These are phyloP conservation scores for Chrysogorgia sp. DNA, from an alignment of 92 coral and sea anemone species.

Conservation along the genomic window DNA sequence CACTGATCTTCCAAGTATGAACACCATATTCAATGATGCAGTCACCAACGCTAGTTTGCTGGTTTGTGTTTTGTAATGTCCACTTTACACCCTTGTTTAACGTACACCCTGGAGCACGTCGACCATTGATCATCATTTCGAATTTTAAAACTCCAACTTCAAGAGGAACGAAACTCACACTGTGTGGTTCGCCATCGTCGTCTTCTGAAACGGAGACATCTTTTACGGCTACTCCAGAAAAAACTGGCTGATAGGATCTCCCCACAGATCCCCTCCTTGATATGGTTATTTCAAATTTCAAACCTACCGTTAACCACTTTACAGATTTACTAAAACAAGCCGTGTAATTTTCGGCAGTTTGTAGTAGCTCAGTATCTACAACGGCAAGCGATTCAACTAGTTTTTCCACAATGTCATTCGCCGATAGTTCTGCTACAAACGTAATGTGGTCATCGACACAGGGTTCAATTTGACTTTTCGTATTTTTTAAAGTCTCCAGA, in stretches of 20 bases:
- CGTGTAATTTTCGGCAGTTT: not conserved
- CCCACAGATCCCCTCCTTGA: not conserved
- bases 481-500: constrained; percentile 39
- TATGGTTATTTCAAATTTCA: not conserved
- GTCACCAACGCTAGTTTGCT: not conserved
- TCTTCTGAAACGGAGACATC: constrained; percentile 6
- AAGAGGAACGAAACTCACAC: constrained; percentile 35
- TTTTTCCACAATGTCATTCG: not conserved
- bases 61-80: not conserved
- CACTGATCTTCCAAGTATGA: constrained; percentile 11
- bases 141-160: constrained; percentile 28
- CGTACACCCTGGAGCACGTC: constrained; percentile 12
- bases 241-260: no score
- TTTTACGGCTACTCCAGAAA: constrained; percentile 14
- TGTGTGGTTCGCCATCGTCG: constrained; percentile 38
- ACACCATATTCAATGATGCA: constrained; percentile 1
- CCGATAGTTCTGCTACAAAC: constrained; percentile 6
- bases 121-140: constrained; percentile 35
- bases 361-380: not conserved
- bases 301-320: not conserved
- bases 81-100: not conserved
- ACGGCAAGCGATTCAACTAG: not conserved
- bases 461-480: constrained; percentile 33
- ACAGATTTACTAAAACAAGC: not conserved
- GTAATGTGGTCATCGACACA: constrained; percentile 27